phyloP scores from a whole-genome alignment of 2,797 vertebrate genomes.

The Dermochelys coriacea region DNA sequence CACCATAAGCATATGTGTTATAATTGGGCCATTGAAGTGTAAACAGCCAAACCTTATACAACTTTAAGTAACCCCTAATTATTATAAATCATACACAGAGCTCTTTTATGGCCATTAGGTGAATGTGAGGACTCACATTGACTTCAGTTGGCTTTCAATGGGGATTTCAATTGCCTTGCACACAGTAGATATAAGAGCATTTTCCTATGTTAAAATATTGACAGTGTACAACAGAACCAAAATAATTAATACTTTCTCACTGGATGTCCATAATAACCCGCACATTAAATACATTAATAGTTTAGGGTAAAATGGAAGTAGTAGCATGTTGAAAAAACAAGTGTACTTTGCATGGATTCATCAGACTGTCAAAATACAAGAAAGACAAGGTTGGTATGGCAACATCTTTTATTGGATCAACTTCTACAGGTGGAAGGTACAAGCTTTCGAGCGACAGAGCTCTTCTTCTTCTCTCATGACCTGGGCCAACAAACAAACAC shows the following conservation, averaged over 20 bases:
- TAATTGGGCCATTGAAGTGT: background rate
- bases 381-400: background rate
- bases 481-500: background rate
- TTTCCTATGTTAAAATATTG: constrained; percentile 29
- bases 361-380: constrained; percentile 25
- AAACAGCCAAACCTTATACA: background rate
- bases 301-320: constrained; percentile 50
- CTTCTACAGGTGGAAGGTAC: too few species aligned
- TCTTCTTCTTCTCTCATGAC: background rate
- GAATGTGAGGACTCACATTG: background rate
- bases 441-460: background rate
- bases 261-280: constrained; percentile 47
- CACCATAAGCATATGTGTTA: background rate
- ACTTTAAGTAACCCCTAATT: background rate
- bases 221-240: constrained; percentile 37
- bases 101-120: background rate
- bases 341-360: background rate
- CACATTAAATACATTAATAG: constrained; percentile 47
- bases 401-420: too few species aligned
- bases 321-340: constrained; percentile 17
- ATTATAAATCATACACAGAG: background rate
- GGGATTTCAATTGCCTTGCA: background rate
- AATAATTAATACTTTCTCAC: constrained; percentile 58
- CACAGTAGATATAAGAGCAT: background rate
- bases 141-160: constrained; percentile 4